These are phyloP conservation scores for Talpa occidentalis DNA, from an alignment of 2,113 vertebrate genomes.

Conservation along the genomic window DNA sequence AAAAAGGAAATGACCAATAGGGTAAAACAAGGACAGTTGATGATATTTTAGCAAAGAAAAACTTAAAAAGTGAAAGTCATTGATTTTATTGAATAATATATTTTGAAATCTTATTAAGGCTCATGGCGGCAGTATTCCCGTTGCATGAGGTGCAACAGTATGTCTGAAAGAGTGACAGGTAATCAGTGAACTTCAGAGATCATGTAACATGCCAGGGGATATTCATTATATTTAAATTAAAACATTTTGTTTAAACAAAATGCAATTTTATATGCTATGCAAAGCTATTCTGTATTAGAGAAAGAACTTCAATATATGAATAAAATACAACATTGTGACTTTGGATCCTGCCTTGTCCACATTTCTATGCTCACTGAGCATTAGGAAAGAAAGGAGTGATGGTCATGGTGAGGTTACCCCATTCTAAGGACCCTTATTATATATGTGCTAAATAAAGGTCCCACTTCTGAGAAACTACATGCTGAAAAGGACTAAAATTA, in stretches of 20 bases:
- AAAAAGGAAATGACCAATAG: neutral
- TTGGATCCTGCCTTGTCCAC: neutral
- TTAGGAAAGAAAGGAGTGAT: conserved; percentile 29
- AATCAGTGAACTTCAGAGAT: conserved; percentile 41
- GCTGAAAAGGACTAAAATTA: conserved; percentile 13
- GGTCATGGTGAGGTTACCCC: neutral
- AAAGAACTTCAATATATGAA: neutral
- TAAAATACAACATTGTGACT: neutral
- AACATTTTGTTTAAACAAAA: conserved; percentile 50
- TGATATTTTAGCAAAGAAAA: conserved; percentile 43
- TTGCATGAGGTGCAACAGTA: conserved; percentile 9
- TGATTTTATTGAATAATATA: conserved; percentile 55
- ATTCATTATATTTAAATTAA: conserved; percentile 54
- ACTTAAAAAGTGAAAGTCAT: conserved; percentile 14
- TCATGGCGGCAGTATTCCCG: conserved; percentile 46
- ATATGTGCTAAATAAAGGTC: neutral
- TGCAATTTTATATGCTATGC: neutral
- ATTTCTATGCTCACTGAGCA: neutral
- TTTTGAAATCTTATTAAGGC: conserved; percentile 45
- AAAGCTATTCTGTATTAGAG: conserved; percentile 1
- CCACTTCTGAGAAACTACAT: neutral
- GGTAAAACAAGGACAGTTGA: neutral
- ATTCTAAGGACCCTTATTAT: neutral
- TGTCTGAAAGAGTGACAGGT: conserved; percentile 38
- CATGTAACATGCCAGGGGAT: neutral